These are phyloP conservation scores for Patagioenas fasciata DNA, from an alignment of 2,113 vertebrate species.

Conservation along the genomic window DNA sequence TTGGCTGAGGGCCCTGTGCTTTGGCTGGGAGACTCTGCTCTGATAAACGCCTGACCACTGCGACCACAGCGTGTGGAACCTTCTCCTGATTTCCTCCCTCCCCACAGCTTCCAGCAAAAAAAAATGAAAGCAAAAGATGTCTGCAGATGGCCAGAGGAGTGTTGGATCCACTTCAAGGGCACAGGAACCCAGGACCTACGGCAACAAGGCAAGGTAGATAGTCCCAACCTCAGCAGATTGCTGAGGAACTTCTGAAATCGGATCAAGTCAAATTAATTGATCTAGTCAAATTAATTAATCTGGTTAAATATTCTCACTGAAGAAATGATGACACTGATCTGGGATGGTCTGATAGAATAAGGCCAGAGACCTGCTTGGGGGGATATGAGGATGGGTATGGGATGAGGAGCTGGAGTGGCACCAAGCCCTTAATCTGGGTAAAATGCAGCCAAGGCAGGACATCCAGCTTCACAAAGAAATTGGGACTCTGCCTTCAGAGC, in stretches of 20 bases:
- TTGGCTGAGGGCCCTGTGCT: constrained; percentile 15
- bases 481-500: not conserved
- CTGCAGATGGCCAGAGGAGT: not conserved
- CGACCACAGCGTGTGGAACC: not conserved
- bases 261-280: not conserved
- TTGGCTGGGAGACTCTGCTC: not conserved
- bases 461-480: not conserved
- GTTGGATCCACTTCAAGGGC: not conserved
- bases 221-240: not conserved
- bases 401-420: not conserved
- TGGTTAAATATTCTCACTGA: not conserved
- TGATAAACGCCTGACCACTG: not conserved
- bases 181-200: not conserved
- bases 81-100: not conserved
- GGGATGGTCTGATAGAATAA: not conserved
- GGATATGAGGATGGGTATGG: not conserved
- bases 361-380: not conserved
- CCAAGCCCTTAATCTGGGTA: not conserved
- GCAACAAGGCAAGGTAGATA: not conserved
- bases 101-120: not conserved
- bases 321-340: not conserved
- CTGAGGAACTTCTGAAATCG: not conserved
- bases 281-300: not conserved
- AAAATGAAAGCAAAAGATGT: not conserved
- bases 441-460: not conserved